Evolutionary conservation across 2,888 invertebrate species (phyloP), one percentile per base, ranked within the genome.

Genomic region (Hirtodrosophila trivittata): DNA sequence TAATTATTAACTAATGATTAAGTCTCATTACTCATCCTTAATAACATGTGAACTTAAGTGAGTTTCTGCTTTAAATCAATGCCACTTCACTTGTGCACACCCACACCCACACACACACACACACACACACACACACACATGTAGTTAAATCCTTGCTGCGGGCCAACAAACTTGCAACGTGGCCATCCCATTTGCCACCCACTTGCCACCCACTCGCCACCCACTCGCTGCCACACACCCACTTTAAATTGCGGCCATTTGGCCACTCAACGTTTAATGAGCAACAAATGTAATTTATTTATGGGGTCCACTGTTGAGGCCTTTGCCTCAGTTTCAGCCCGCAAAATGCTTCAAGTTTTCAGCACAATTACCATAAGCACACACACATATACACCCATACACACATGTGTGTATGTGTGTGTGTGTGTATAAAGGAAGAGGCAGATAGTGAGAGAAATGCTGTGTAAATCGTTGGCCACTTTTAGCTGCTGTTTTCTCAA

Each of bases 251-350:
- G 73, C 69, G 65, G 73, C 69, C 73, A 58, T 55, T 73, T 69
- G 83, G 72, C 77, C 83, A 80, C 78, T 83, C 83, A 80, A 68
- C 77, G 77, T 77, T 80, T 80, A 80, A 80, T 80, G 80, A 80
- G 80, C 80, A 80, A 83, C 84, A 81, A 81, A 81, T 83, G 80
- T 81, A 81, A 81, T 81, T 81, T 81, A 83, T 81, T 81, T 80
- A 80, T 80, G 72, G 67, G 66, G 62, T 59, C 59, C 63, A 66
- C 69, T 69, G 66, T 66, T 56, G 73, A 65, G 69, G 70, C 63
- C 67, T 57, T 62, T 43, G 75, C 75, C 55, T 75, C 71, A 63
- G 62, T 54, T 62, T 57, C 59, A 63, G 59, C 42, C 78, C 74
- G 63, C 83, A 80, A 78, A 80, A 68, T 78, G 80, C 80, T 80